Base-by-base conservation (phyloP, 2,797 vertebrate species). In the Mus caroli region DNA sequence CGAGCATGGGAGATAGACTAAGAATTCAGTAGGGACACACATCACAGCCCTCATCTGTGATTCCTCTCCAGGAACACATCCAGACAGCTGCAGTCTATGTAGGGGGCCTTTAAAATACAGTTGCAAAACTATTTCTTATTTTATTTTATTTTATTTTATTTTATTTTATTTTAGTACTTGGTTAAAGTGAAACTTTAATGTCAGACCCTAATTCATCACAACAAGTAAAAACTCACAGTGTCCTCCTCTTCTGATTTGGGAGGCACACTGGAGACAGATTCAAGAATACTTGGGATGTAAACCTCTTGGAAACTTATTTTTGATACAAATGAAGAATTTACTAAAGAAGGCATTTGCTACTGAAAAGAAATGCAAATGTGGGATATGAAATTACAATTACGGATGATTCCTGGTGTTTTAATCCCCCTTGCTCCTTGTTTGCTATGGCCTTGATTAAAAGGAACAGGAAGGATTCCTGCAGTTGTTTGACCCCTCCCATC, bases 371-470 rank as follows among this genome's bases (percentile, higher is more conserved):
- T 24, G 54, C n/a, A 91, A 52, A 50, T 93, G 3, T 88, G 12
- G 2, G 24, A 58, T 60, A 88, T 88, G 54, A 83, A 92, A 96
- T 94, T 71, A 67, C 54, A 92, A 96, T 94, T 71, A 67, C 54
- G 56, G n/a, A 54, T 46, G 43, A n/a, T 60, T 89, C 8, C 7
- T 43, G 9, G 19, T 20, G 14, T 40, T 75, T 43, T 60, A 20
- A 34, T 79, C 11, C 46, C 14, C 52, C 4, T 56, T 28, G 19
- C 13, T 67, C 15, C 83, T 56, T 56, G 37, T 85, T 96, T 85
- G 52, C 90, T 76, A 34, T 97, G 96, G 90, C 96, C 92, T 97
- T 97, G 97, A 96, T 94, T 73, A 94, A 96, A 93, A 97, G 97
- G 96, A 96, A 97, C 96, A 73, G 93, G 96, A 97, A 97, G 94